phyloP scores from a whole-genome alignment of 1,140 invertebrate species.

The Nephotettix cincticeps region DNA sequence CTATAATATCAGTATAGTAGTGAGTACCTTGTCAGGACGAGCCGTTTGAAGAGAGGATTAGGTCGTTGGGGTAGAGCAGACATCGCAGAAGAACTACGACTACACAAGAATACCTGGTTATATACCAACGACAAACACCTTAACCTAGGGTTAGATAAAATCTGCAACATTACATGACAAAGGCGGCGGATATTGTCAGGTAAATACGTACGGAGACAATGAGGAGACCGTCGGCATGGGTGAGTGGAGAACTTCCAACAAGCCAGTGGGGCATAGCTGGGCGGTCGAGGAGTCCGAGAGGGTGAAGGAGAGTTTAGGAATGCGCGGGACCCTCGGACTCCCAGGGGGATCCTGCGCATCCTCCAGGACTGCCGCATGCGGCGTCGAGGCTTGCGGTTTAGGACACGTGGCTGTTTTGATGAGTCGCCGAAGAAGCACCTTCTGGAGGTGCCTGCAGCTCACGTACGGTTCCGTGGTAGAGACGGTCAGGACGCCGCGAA shows the following conservation, averaged over 20 bases:
- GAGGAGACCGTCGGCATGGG: neutral
- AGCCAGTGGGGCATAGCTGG: neutral
- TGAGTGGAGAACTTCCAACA: neutral
- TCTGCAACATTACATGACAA: neutral
- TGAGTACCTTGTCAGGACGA: neutral
- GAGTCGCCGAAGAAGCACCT: neutral
- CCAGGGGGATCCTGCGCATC: neutral
- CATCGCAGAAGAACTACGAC: neutral
- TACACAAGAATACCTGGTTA: neutral
- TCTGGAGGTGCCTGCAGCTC: neutral
- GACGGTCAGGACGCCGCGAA: too few relatives aligned
- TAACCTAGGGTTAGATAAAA: conserved; percentile 3
- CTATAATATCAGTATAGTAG: too few relatives aligned
- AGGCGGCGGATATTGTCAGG: neutral
- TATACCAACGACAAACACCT: neutral
- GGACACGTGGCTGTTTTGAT: neutral
- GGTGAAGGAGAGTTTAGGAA: neutral
- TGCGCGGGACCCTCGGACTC: neutral
- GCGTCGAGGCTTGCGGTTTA: too few relatives aligned
- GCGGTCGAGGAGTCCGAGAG: neutral
- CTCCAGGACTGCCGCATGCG: too few relatives aligned
- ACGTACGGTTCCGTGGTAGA: neutral
- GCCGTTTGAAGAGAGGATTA: conserved; percentile 4
- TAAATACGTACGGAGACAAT: neutral
- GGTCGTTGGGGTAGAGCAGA: neutral